phyloP scores from a whole-genome alignment of 2,113 vertebrate genomes.

The Vulpes vulpes region DNA sequence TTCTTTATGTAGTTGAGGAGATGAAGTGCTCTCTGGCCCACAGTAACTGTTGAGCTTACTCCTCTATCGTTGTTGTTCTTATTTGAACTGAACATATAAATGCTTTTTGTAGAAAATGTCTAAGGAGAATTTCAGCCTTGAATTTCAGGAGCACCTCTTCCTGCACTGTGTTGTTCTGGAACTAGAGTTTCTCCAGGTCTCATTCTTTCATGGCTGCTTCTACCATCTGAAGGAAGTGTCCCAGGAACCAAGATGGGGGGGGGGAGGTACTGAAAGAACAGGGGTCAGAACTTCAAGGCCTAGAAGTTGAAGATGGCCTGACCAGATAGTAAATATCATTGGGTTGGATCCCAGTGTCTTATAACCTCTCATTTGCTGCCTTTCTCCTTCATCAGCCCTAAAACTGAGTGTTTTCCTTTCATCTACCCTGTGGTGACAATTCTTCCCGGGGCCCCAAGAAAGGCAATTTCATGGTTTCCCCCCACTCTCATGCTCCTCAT shows the following conservation, averaged over 20 bases:
- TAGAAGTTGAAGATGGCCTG: neutral
- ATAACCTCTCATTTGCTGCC: fast-evolving
- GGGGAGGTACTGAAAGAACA: neutral
- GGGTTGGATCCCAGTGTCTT: neutral
- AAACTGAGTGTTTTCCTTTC: neutral
- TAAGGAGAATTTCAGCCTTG: neutral
- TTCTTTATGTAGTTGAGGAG: neutral
- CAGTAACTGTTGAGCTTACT: neutral
- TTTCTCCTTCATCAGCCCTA: neutral
- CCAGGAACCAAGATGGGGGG: neutral
- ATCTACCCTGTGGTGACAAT: fast-evolving
- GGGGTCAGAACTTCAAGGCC: neutral
- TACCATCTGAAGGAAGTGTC: neutral
- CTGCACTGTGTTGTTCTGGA: neutral
- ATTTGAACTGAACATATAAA: neutral
- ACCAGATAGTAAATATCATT: fast-evolving
- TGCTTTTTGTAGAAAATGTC: neutral
- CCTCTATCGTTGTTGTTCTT: neutral
- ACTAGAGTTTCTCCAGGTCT: neutral
- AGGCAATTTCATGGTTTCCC: neutral
- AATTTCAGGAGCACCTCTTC: neutral
- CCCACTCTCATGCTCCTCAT: neutral
- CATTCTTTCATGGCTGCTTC: neutral
- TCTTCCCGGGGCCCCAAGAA: neutral
- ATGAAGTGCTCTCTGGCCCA: neutral